Conservation (phyloP, 1,140 invertebrate genomes). For the Geopemphigus sp. region DNA sequence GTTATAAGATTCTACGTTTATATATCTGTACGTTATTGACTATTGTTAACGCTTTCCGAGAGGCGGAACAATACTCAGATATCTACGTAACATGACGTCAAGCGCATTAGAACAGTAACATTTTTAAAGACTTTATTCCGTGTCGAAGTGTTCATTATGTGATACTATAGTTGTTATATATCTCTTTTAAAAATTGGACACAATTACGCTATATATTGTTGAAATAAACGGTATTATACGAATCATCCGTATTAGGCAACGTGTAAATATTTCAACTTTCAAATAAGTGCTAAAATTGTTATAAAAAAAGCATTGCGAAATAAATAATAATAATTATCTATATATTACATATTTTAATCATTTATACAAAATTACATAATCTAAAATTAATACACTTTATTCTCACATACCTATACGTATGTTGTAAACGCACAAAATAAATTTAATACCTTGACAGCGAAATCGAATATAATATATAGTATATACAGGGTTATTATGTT, state of each 20-base stretch:
- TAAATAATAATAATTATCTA: too few relatives aligned
- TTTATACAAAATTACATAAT: too few relatives aligned
- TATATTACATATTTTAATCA: too few relatives aligned
- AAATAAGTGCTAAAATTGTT: too few relatives aligned
- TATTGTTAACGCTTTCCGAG: background rate
- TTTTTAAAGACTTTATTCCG: conserved; percentile 1
- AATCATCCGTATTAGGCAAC: background rate
- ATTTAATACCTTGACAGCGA: too few relatives aligned
- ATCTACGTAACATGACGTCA: conserved; percentile 22
- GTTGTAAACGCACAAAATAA: too few relatives aligned
- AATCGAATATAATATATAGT: background rate
- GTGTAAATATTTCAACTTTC: background rate
- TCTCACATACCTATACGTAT: too few relatives aligned
- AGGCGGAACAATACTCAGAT: background rate
- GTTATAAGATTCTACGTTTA: background rate
- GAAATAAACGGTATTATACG: background rate
- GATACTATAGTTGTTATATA: conserved; percentile 1
- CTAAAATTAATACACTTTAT: too few relatives aligned
- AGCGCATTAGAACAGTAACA: background rate
- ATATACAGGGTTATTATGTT: background rate
- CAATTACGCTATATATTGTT: background rate
- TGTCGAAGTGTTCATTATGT: conserved; percentile 1
- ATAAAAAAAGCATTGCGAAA: too few relatives aligned
- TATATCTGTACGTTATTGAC: background rate
- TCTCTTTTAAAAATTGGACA: background rate